phyloP scores from a whole-genome alignment of 2,113 vertebrate genomes.

The Macquaria ambigua region DNA sequence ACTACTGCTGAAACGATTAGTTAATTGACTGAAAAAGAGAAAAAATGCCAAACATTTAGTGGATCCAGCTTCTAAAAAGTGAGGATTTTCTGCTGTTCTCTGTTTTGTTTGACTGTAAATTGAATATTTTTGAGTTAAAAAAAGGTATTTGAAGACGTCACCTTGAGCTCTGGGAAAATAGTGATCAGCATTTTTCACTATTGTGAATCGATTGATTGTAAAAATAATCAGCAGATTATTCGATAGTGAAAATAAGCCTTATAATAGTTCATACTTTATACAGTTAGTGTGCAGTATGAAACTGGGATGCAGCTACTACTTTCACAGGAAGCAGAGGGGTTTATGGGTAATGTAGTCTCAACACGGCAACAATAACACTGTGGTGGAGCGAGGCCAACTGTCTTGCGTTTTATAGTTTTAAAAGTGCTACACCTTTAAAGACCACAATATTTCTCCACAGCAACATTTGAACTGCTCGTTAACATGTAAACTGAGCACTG shows the following conservation, averaged over 20 bases:
- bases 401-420: too few species aligned
- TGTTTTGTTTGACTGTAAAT: not conserved
- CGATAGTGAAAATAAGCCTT: not conserved
- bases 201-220: not conserved
- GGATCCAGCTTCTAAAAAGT: not conserved
- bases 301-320: not conserved
- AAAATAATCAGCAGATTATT: not conserved
- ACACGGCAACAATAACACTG: conserved; percentile 3
- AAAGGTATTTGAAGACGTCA: not conserved
- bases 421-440: not conserved
- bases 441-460: not conserved
- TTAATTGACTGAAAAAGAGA: too few species aligned
- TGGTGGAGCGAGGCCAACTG: not conserved
- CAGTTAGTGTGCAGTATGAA: not conserved
- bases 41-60: not conserved
- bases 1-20: not conserved
- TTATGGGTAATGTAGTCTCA: conserved; percentile 40
- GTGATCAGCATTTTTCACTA: not conserved
- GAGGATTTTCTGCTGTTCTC: not conserved
- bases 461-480: too few species aligned
- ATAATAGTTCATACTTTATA: not conserved
- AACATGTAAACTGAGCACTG: not conserved
- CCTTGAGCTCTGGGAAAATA: not conserved
- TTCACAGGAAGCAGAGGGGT: not conserved
- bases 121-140: not conserved